Conservation (phyloP, 2,113 vertebrate genomes). For the Sinocyclocheilus rhinocerous region DNA sequence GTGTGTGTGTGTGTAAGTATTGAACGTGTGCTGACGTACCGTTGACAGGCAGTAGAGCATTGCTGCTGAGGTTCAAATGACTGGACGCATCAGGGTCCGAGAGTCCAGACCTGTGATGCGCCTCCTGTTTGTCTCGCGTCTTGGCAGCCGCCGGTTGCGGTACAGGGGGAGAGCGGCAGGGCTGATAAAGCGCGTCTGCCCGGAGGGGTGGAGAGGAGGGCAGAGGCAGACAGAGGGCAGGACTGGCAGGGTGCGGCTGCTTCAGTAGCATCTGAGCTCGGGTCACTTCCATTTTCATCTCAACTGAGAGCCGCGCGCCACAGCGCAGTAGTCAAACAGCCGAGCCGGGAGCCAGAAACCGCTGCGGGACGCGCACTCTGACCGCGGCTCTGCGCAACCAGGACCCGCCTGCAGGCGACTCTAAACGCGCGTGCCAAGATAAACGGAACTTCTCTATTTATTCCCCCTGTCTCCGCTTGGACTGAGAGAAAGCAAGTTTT, state of each 20-base stretch:
- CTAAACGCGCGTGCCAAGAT: constrained; percentile 83
- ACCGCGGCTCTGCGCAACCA: constrained; percentile 73
- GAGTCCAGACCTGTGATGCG: constrained; percentile 40
- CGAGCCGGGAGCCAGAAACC: constrained; percentile 77
- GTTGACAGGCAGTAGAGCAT: constrained; percentile 36
- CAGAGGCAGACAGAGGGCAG: constrained; percentile 71
- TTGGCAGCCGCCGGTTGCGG: constrained; percentile 42
- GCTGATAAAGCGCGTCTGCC: constrained; percentile 63
- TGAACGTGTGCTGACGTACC: not conserved
- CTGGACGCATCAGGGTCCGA: constrained; percentile 52
- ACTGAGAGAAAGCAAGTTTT: constrained; percentile 65
- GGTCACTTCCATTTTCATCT: constrained; percentile 84
- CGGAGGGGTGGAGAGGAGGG: constrained; percentile 73
- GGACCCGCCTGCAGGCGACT: constrained; percentile 72
- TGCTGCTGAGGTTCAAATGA: constrained; percentile 60
- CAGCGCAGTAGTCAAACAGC: constrained; percentile 76
- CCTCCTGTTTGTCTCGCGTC: constrained; percentile 45
- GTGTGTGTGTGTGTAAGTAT: not conserved
- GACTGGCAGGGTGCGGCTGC: constrained; percentile 85
- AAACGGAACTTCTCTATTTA: constrained; percentile 90
- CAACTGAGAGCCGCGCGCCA: constrained; percentile 68
- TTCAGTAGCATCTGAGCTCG: constrained; percentile 80
- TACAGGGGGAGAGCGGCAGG: constrained; percentile 45
- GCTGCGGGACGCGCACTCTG: constrained; percentile 74
- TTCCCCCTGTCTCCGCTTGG: constrained; percentile 73